phyloP scores from a whole-genome alignment of 2,888 invertebrate species.

The Beris morrisii region DNA sequence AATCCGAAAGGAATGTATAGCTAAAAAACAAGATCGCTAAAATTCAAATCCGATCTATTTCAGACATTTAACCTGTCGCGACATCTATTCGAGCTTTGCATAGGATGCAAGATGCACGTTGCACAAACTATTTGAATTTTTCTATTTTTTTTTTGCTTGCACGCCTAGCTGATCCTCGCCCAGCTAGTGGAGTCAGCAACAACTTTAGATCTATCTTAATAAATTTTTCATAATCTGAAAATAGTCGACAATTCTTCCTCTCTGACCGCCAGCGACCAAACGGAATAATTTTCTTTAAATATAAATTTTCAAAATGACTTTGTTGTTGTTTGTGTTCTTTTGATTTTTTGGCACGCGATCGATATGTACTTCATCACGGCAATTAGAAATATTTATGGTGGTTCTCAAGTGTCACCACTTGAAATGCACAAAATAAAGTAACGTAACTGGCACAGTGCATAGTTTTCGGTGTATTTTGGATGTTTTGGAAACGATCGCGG shows the following conservation, averaged over 20 bases:
- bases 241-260: not conserved
- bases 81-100: slow-evolving; percentile 18
- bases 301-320: slow-evolving; percentile 7
- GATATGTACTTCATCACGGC: slow-evolving; percentile 7
- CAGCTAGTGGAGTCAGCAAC: too few relatives aligned
- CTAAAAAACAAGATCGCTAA: not conserved
- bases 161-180: too few relatives aligned
- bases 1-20: too few relatives aligned
- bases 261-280: slow-evolving; percentile 8
- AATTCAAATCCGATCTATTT: slow-evolving; percentile 22
- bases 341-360: slow-evolving; percentile 18
- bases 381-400: slow-evolving; percentile 25
- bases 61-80: slow-evolving; percentile 29
- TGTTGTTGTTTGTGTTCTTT: not conserved
- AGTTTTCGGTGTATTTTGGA: too few relatives aligned
- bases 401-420: not conserved
- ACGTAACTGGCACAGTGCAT: too few relatives aligned
- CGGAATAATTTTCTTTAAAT: slow-evolving; percentile 3
- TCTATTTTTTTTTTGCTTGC: too few relatives aligned
- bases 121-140: too few relatives aligned
- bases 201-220: too few relatives aligned
- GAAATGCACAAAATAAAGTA: too few relatives aligned
- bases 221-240: slow-evolving; percentile 21
- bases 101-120: too few relatives aligned
- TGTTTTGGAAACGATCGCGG: too few relatives aligned